Evolutionary conservation across 2,888 invertebrate species (phyloP).

Genomic region (Apoderus coryli): DNA sequence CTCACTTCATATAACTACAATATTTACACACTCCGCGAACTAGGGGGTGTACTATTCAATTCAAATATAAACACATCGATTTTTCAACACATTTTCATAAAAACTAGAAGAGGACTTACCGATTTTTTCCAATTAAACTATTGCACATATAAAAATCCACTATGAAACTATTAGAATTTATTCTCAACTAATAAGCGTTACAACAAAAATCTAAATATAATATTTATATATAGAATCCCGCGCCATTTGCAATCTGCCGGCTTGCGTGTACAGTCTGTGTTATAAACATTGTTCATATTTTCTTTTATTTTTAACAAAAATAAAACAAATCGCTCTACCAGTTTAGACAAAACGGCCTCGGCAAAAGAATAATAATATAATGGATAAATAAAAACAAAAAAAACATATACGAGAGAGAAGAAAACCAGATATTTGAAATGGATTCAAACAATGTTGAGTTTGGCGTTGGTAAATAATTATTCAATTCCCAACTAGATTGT

Average conservation of each 20-base stretch:
- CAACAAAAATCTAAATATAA: constrained; percentile 29
- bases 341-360: too few relatives aligned
- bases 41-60: constrained; percentile 33
- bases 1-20: constrained; percentile 24
- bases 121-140: too few relatives aligned
- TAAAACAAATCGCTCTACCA: too few relatives aligned
- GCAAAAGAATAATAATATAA: too few relatives aligned
- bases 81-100: constrained; percentile 15
- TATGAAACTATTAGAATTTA: constrained; percentile 19
- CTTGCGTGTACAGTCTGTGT: constrained; percentile 26
- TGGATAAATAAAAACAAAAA: too few relatives aligned
- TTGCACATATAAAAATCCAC: too few relatives aligned
- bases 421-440: too few relatives aligned
- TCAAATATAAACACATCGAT: constrained; percentile 26
- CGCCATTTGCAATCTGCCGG: constrained; percentile 33
- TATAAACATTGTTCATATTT: constrained; percentile 19
- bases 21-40: constrained; percentile 27
- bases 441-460: too few relatives aligned
- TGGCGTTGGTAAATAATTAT: too few relatives aligned
- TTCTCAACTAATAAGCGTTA: constrained; percentile 22
- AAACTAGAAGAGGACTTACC: constrained; percentile 18
- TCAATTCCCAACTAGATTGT: too few relatives aligned
- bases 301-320: too few relatives aligned
- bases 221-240: constrained; percentile 33
- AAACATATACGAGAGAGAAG: too few relatives aligned